Evolutionary conservation across 2,888 invertebrate genomes (phyloP).

Genomic region (Pandemis cinnamomeana): DNA sequence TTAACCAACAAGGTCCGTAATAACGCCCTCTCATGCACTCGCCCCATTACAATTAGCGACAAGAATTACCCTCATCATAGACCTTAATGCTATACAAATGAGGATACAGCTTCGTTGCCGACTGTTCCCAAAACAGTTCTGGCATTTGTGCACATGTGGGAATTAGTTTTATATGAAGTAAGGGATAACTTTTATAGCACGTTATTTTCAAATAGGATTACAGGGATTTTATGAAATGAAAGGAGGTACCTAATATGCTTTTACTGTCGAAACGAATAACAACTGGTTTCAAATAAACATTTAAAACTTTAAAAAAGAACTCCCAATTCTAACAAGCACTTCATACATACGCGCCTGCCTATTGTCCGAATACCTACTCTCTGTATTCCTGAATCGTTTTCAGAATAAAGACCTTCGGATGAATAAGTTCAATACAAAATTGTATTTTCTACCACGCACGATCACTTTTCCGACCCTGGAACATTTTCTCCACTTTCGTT

Average conservation of each 20-base stretch:
- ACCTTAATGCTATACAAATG: slow-evolving; percentile 32
- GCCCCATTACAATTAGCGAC: slow-evolving; percentile 62
- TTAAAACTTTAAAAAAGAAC: neutral
- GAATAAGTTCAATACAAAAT: neutral
- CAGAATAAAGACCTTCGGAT: neutral
- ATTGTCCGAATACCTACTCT: neutral
- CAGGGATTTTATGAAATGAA: neutral
- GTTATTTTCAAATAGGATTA: neutral
- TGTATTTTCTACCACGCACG: too few species aligned
- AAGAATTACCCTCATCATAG: slow-evolving; percentile 38
- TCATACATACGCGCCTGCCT: too few species aligned
- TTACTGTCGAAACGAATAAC: neutral
- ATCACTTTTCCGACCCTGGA: neutral
- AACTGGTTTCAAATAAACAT: neutral
- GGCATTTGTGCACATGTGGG: slow-evolving; percentile 39
- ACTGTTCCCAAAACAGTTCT: slow-evolving; percentile 31
- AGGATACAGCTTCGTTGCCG: slow-evolving; percentile 27
- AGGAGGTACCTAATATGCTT: neutral
- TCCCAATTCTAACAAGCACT: neutral
- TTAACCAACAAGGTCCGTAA: slow-evolving; percentile 37
- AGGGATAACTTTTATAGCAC: slow-evolving; percentile 33
- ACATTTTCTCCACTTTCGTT: neutral
- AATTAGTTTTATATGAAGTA: slow-evolving; percentile 37
- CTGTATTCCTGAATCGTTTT: neutral
- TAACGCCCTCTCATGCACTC: slow-evolving; percentile 58